Percentiles rank a stretch among this genome's conserved stretches.
Evolutionary conservation across 2,113 vertebrate species (phyloP).

Genomic region (Lophura nycthemera): DNA sequence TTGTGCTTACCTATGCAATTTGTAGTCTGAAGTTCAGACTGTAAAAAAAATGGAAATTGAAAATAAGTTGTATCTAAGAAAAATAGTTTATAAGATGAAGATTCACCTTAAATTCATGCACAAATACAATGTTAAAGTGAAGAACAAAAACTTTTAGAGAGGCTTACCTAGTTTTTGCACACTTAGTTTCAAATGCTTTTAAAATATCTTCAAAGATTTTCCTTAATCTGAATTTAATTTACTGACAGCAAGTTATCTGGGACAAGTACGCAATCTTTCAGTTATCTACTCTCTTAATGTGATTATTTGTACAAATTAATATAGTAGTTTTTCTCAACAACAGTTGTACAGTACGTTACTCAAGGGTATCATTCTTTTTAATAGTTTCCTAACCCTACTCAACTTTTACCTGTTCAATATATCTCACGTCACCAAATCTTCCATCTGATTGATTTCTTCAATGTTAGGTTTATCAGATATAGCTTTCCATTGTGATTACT

Average conservation of each 20-base stretch:
- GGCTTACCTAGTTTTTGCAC: background rate
- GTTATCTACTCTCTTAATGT: background rate
- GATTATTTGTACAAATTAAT: background rate
- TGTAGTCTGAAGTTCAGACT: background rate
- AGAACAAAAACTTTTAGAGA: background rate
- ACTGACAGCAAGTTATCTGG: background rate
- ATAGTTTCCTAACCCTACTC: background rate
- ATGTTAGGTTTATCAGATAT: background rate
- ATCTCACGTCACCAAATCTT: background rate
- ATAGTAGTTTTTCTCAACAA: background rate
- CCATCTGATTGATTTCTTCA: background rate
- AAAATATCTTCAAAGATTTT: constrained; percentile 6
- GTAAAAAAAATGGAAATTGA: background rate
- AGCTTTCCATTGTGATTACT: background rate
- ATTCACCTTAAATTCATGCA: background rate
- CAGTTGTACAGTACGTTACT: background rate
- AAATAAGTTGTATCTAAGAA: background rate
- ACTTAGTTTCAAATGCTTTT: constrained; percentile 21
- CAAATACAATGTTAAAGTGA: background rate
- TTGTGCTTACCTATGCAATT: background rate
- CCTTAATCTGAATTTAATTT: background rate
- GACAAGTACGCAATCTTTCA: background rate
- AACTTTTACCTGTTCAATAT: background rate
- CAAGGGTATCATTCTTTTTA: background rate
- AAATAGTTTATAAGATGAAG: background rate